phyloP scores from a whole-genome alignment of 2,113 vertebrate species.

The Canis aureus region DNA sequence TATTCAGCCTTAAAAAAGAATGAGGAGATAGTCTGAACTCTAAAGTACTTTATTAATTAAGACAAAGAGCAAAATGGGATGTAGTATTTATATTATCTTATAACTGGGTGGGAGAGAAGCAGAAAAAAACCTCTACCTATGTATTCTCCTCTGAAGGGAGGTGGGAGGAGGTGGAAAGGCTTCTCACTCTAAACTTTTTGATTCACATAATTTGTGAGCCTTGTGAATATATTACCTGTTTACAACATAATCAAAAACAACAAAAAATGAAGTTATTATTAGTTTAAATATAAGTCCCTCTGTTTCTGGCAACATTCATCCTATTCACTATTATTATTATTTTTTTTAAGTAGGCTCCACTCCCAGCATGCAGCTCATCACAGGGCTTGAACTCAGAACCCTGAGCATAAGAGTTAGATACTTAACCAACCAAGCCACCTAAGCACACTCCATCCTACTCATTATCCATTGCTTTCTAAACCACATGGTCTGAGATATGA shows the following conservation, averaged over 20 bases:
- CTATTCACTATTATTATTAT: background rate
- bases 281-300: background rate
- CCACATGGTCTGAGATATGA: background rate
- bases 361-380: background rate
- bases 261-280: background rate
- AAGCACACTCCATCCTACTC: background rate
- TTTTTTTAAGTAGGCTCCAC: background rate
- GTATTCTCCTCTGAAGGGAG: background rate
- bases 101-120: background rate
- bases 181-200: background rate
- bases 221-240: background rate
- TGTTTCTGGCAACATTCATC: background rate
- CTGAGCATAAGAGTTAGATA: background rate
- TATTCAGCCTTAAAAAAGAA: constrained; percentile 19
- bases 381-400: background rate
- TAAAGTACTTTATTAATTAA: background rate
- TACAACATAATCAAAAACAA: background rate
- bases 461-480: background rate
- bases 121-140: background rate
- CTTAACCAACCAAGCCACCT: background rate
- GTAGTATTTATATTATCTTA: background rate
- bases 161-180: background rate
- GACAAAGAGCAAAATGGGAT: background rate
- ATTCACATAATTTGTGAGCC: background rate
- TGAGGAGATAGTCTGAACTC: background rate